Evolutionary conservation across 2,113 vertebrate genomes (phyloP).

Genomic region (Bambusicola thoracicus): DNA sequence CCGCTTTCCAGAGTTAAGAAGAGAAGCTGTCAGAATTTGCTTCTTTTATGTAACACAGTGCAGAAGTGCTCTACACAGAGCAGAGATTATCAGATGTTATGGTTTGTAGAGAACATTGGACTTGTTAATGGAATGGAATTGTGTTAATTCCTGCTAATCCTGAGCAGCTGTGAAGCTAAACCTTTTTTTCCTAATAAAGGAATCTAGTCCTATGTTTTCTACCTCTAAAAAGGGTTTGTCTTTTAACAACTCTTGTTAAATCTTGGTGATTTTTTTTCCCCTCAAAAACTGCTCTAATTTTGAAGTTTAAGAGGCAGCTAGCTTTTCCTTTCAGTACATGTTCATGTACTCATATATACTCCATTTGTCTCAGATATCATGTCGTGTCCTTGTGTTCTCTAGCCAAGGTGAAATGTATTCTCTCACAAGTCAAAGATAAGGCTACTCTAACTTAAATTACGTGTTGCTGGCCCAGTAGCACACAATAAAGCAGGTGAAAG

Average conservation of each 20-base stretch:
- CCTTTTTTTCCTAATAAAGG: background rate
- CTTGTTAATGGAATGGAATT: background rate
- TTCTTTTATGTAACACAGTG: background rate
- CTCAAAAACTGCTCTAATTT: background rate
- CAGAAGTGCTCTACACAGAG: background rate
- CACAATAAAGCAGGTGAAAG: background rate
- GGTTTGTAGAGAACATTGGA: background rate
- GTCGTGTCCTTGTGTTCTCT: background rate
- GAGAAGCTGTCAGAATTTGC: background rate
- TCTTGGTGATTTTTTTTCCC: background rate
- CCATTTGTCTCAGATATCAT: background rate
- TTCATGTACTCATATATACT: background rate
- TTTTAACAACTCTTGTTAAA: background rate
- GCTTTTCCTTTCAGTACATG: background rate
- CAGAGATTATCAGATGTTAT: background rate
- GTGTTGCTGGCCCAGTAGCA: background rate
- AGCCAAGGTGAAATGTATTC: background rate
- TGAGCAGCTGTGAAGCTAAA: background rate
- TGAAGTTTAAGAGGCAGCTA: background rate
- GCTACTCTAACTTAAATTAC: background rate
- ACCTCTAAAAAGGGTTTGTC: background rate
- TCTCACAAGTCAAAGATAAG: background rate
- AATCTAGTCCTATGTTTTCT: background rate
- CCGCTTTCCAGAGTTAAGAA: background rate
- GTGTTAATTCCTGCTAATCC: background rate